These are phyloP conservation scores for Drymodes brunneopygia DNA, from an alignment of 2,113 vertebrate species.

Conservation along the genomic window DNA sequence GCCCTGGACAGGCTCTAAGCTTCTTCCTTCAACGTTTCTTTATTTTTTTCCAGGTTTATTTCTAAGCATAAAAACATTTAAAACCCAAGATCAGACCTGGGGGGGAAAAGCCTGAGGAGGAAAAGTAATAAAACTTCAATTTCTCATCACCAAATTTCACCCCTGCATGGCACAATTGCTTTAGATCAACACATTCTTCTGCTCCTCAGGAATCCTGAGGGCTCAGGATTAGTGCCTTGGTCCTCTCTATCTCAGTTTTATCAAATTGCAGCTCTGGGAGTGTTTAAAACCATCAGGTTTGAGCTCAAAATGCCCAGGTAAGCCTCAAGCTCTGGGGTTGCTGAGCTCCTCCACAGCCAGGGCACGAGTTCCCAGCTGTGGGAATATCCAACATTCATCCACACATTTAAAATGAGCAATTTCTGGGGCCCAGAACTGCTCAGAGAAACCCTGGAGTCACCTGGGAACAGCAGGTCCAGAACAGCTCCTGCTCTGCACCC, in stretches of 20 bases:
- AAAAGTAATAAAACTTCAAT: background rate
- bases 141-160: background rate
- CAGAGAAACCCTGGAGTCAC: background rate
- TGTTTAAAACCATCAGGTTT: background rate
- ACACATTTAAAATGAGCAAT: background rate
- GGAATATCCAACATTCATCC: fast-evolving
- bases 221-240: background rate
- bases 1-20: background rate
- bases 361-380: background rate
- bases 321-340: background rate
- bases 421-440: background rate
- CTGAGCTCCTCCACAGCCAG: background rate
- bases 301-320: background rate
- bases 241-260: background rate
- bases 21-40: background rate
- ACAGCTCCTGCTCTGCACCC: background rate
- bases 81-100: background rate
- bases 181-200: background rate
- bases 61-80: background rate
- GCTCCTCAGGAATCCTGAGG: background rate
- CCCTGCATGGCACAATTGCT: background rate
- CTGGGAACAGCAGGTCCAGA: background rate
- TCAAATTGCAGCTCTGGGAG: background rate
- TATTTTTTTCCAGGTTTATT: background rate
- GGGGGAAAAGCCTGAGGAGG: background rate